Conservation (phyloP, 1,140 invertebrate species). For the Hestina assimilis region DNA sequence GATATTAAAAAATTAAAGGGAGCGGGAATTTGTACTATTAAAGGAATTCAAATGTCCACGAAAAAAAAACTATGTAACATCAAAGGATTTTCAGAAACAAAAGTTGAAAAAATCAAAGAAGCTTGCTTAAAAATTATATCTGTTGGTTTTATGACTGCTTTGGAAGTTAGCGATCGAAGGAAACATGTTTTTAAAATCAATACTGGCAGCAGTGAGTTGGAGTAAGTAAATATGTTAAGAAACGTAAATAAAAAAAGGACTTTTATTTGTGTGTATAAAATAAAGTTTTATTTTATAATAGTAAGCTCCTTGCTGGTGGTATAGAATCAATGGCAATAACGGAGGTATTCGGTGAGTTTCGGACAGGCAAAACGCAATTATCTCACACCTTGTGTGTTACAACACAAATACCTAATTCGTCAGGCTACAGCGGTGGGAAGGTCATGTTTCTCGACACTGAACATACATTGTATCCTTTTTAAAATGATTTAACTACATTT, state of each 20-base stretch:
- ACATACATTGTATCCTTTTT: constrained; percentile 88
- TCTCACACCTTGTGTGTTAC: constrained; percentile 90
- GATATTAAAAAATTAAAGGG: constrained; percentile 90
- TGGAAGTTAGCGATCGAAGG: constrained; percentile 85
- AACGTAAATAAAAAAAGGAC: too few species aligned
- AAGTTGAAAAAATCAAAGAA: constrained; percentile 92
- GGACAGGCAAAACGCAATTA: constrained; percentile 89
- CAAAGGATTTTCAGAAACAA: constrained; percentile 89
- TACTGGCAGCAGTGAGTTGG: constrained; percentile 86
- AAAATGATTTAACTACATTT: too few species aligned
- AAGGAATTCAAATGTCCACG: constrained; percentile 90
- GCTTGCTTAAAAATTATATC: constrained; percentile 81
- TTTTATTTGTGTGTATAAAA: too few species aligned
- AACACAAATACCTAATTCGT: constrained; percentile 84
- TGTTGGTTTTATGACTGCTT: constrained; percentile 85
- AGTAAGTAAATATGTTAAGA: constrained; percentile 83
- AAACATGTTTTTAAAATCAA: constrained; percentile 86
- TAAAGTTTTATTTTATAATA: constrained; percentile 68
- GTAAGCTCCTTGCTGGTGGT: constrained; percentile 88
- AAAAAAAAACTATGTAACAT: constrained; percentile 85
- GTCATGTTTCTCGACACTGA: constrained; percentile 90
- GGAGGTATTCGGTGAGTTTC: constrained; percentile 93
- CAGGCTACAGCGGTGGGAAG: constrained; percentile 87
- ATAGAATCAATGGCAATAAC: constrained; percentile 94
- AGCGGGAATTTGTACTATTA: constrained; percentile 88